Evolutionary conservation across 1,140 invertebrate species (phyloP), one percentile per base, ranked within the genome.

Genomic region (Drosophila arawakana): DNA sequence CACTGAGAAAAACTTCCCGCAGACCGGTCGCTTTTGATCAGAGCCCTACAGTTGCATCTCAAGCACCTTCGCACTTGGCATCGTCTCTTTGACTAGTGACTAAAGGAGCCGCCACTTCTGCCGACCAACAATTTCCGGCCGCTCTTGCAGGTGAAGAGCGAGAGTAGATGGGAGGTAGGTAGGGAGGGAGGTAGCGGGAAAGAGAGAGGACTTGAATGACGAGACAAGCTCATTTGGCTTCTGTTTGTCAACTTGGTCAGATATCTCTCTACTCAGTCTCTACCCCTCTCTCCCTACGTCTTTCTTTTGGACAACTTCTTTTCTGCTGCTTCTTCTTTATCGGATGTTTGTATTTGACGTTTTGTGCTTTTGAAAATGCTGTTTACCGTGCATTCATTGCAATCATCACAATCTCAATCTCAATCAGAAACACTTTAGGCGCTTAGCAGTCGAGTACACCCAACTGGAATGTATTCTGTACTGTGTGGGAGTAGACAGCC

Each of bases 171-270:
- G 15, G 11, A 15, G 43, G 18, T 6, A 18, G n/a, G 0, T n/a
- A 15, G 25, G 25, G 25, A 3, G 7, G 10, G 7, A 15, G 43
- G 34, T 8, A 10, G n/a, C 10, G n/a, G 1, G 21, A 15, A 8
- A 11, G 11, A 15, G 43, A 66, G 66, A 9, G 10, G 30, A 8
- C 50, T 54, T n/a, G 30, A 57, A 41, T 35, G 61, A 13, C 54
- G 57, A 30, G 71, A 89, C 84, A 89, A 90, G 84, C 84, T 89
- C 84, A 83, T 89, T 89, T 89, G 85, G 84, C 84, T 89, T 90
- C 84, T 89, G 84, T 89, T 90, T 89, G 83, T 57, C 76, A 41
- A 57, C 50, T 67, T 46, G 34, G 44, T 61, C 50, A 18, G 25
- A 15, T 34, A 30, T 5, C 25, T 30, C 25, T 30, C 25, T 30